A percentile compares a stretch with the other conserved stretches of the same genome.
Evolutionary conservation across 2,888 invertebrate genomes (phyloP).

Genomic region (Agonopterix alstromeriana): DNA sequence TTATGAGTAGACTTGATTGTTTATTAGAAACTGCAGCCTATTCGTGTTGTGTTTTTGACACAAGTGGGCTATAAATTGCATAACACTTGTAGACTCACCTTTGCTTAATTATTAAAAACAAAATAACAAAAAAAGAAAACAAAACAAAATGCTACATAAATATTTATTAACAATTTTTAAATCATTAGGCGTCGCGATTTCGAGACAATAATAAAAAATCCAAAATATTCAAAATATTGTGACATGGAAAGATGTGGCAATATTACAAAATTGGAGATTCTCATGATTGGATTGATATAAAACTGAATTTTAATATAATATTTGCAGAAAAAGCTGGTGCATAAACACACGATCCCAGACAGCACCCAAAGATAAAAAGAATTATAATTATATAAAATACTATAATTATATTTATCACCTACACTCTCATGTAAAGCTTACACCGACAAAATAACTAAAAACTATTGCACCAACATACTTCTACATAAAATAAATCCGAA

Average conservation of each 20-base stretch:
- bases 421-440: constrained; percentile 65
- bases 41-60: constrained; percentile 2
- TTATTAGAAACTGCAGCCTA: no score
- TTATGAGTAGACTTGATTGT: no score
- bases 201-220: constrained; percentile 41
- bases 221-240: constrained; percentile 40
- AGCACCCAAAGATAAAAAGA: constrained; percentile 53
- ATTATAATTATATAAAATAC: constrained; percentile 57
- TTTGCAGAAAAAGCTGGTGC: no score
- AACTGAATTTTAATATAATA: background rate
- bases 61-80: constrained; percentile 65
- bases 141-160: constrained; percentile 63
- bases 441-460: constrained; percentile 29
- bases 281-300: constrained; percentile 4
- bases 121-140: constrained; percentile 38
- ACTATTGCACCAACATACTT: constrained; percentile 3
- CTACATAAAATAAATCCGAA: constrained; percentile 19
- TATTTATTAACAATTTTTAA: constrained; percentile 72
- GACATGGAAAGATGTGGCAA: constrained; percentile 32
- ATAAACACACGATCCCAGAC: no score
- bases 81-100: constrained; percentile 67
- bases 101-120: constrained; percentile 2
- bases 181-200: constrained; percentile 45
- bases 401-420: constrained; percentile 29
- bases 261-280: constrained; percentile 57